Conservation (phyloP, 2,113 vertebrate genomes). For the Pardalotus punctatus region DNA sequence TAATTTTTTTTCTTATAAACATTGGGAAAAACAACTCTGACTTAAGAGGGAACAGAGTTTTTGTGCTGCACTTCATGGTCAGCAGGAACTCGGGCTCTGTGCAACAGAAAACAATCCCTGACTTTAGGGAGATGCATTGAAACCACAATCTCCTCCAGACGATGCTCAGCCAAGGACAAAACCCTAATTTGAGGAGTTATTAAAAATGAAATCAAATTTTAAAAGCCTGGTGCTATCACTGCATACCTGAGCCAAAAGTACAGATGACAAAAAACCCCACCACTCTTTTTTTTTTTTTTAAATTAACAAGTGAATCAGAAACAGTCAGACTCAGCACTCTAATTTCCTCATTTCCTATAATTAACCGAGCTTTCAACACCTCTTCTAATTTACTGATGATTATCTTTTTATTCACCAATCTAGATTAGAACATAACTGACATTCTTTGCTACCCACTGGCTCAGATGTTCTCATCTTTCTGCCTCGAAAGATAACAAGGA, state of each 20-base stretch:
- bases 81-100: neutral
- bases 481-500: neutral
- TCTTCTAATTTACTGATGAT: conserved; percentile 52
- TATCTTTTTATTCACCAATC: conserved; percentile 51
- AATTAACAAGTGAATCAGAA: conserved; percentile 54
- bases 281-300: neutral
- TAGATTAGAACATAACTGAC: conserved; percentile 45
- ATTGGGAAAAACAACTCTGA: accelerated
- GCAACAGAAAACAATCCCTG: neutral
- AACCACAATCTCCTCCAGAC: neutral
- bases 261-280: neutral
- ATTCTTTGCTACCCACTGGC: conserved; percentile 27
- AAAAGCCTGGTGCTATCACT: neutral
- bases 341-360: conserved; percentile 71
- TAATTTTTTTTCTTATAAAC: neutral
- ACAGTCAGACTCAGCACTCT: conserved; percentile 60
- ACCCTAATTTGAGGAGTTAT: neutral
- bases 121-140: neutral
- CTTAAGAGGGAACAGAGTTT: neutral
- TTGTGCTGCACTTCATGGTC: neutral
- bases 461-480: conserved; percentile 25
- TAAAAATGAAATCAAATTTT: neutral
- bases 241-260: neutral
- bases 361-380: conserved; percentile 67
- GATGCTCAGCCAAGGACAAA: neutral